These are phyloP conservation scores for Coluber constrictor DNA, from an alignment of 2,797 vertebrate genomes.

Conservation along the genomic window DNA sequence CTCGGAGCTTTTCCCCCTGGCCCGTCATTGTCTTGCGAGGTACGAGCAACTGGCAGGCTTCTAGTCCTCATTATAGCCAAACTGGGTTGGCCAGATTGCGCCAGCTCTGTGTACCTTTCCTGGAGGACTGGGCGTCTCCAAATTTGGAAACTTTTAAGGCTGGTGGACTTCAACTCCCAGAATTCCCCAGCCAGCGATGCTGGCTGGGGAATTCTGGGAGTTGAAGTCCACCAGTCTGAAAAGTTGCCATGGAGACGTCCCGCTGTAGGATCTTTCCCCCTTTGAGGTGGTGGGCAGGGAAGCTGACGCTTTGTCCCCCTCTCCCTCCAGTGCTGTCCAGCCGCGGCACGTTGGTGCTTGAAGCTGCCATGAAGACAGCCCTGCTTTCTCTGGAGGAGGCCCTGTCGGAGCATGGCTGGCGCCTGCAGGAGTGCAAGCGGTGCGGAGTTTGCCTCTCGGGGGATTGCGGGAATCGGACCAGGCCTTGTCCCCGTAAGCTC, in stretches of 20 bases:
- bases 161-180: too few relatives aligned
- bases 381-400: slow-evolving; percentile 77
- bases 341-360: slow-evolving; percentile 86
- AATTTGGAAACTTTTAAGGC: too few relatives aligned
- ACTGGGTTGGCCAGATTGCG: not conserved
- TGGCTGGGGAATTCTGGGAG: not conserved
- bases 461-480: slow-evolving; percentile 75
- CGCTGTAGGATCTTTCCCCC: not conserved
- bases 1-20: slow-evolving; percentile 82
- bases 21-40: slow-evolving; percentile 81
- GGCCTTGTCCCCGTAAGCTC: slow-evolving; percentile 66
- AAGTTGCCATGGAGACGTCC: not conserved
- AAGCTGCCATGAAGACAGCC: slow-evolving; percentile 82
- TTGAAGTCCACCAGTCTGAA: not conserved
- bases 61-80: not conserved
- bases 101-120: too few relatives aligned
- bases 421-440: slow-evolving; percentile 66
- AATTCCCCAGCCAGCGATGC: too few relatives aligned
- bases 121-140: too few relatives aligned
- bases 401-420: slow-evolving; percentile 71
- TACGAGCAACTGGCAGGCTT: slow-evolving; percentile 48
- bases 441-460: slow-evolving; percentile 83
- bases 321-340: slow-evolving; percentile 80
- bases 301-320: not conserved
- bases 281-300: not conserved